Evolutionary conservation across 2,113 vertebrate genomes (phyloP).

Genomic region (Edolisoma coerulescens): DNA sequence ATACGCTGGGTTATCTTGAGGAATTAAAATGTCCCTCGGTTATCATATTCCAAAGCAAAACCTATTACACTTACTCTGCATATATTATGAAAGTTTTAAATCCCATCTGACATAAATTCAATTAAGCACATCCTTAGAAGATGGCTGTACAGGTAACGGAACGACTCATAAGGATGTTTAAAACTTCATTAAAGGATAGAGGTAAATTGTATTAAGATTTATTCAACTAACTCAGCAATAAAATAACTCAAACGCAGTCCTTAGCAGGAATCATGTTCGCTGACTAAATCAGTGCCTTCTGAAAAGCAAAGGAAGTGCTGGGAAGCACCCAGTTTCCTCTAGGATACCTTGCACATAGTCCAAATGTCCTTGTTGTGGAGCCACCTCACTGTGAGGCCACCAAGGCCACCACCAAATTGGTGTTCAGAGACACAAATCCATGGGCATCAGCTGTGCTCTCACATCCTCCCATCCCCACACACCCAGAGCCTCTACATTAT

Average conservation of each 20-base stretch:
- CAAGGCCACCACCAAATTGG: not conserved
- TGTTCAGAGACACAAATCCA: not conserved
- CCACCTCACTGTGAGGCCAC: rapidly evolving
- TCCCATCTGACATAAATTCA: constrained; percentile 46
- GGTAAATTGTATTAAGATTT: constrained; percentile 39
- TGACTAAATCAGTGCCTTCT: not conserved
- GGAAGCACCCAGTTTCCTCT: not conserved
- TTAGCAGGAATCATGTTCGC: not conserved
- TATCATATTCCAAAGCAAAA: constrained; percentile 53
- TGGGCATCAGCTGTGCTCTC: not conserved
- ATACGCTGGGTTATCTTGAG: not conserved
- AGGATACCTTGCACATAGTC: not conserved
- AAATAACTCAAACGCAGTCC: not conserved
- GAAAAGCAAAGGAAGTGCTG: not conserved
- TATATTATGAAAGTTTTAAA: constrained; percentile 44
- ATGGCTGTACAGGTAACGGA: not conserved
- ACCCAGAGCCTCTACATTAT: rapidly evolving
- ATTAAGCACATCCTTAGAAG: constrained; percentile 43
- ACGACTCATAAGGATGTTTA: constrained; percentile 24
- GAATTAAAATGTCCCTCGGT: constrained; percentile 48
- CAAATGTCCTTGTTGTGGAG: not conserved
- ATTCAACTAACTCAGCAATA: constrained; percentile 4
- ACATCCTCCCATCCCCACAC: rapidly evolving
- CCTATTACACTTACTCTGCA: constrained; percentile 39
- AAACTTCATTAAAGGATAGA: constrained; percentile 40